Evolutionary conservation across 2,797 vertebrate genomes (phyloP).

Genomic region (Huso huso): DNA sequence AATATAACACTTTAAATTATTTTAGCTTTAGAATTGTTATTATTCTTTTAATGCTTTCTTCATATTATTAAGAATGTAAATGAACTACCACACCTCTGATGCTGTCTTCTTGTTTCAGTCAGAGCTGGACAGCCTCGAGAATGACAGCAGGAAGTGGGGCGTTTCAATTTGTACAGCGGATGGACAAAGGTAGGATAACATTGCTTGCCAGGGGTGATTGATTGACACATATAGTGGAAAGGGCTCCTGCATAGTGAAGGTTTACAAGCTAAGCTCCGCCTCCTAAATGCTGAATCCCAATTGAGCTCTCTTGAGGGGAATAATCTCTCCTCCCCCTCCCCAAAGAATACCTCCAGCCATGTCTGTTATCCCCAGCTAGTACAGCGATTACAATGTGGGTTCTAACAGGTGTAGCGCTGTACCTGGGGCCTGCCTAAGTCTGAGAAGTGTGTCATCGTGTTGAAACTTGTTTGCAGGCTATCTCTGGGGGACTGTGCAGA

Average conservation of each 20-base stretch:
- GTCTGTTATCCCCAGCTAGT: no score
- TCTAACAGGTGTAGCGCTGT: no score
- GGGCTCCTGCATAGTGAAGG: no score
- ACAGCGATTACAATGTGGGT: no score
- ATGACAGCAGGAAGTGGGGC: constrained; percentile 42
- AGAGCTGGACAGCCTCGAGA: constrained; percentile 34
- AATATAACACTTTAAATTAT: background rate
- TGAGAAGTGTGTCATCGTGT: no score
- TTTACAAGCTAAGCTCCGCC: no score
- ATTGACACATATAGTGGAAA: no score
- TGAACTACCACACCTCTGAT: background rate
- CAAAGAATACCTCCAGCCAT: no score
- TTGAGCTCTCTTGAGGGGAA: no score
- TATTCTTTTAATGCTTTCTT: background rate
- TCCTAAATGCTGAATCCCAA: no score
- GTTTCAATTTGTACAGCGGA: constrained; percentile 56
- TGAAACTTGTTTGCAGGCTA: constrained; percentile 30
- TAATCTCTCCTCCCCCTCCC: no score
- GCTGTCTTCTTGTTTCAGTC: constrained; percentile 17
- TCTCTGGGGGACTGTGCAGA: constrained; percentile 50
- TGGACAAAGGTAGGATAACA: constrained; percentile 46
- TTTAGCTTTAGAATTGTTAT: background rate
- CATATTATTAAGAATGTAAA: background rate
- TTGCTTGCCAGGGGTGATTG: background rate
- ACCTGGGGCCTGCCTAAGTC: no score